Base-by-base conservation (phyloP, 1,140 invertebrate genomes). In the Penaeus chinensis region DNA sequence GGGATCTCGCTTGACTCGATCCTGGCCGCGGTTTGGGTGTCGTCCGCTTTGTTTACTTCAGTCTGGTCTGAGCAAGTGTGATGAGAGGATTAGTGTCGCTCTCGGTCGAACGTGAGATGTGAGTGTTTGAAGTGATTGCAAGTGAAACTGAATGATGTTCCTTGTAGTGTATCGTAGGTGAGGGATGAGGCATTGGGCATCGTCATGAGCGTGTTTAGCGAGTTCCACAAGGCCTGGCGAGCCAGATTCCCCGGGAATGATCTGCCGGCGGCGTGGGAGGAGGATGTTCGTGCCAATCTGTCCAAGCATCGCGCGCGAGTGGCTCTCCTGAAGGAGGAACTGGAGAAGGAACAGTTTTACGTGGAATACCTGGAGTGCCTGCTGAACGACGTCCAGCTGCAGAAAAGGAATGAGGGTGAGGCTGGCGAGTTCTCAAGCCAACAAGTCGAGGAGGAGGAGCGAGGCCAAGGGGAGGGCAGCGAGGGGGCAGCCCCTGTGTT, bases 331-430 rank as follows among this genome's bases (percentile, higher is more conserved):
- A 95, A 95, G 91, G 96, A 97, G 91, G 96, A 97, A 92, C 92
- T 97, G 60, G 96, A 97, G 91, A 96, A 97, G 91, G 96, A 97
- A 93, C 95, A 97, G 91, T 96, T 97, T 91, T 97, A 97, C 91
- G 96, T 97, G 13, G 96, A 97, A 91, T 97, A 97, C 93, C 93
- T 98, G 90, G 96, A 97, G 92, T 94, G 95, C 84, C 92, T 97
- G 66, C 91, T 98, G 27, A 95, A 95, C 42, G 88, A 90, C 87
- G 88, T 89, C 71, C 16, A 24, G 82, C 76, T 82, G 85, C 80
- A 83, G 62, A 61, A 84, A 62, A 83, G 65, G 81, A 54, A 77
- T 13, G 63, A 54, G 16, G 81, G 84, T 19, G 84, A 77, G 8
- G 27, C 22, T 54, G 76, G 74, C 32, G 89, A 88, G n/a, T 78